phyloP scores from a whole-genome alignment of 92 coral and sea anemone species.

The Micromussa lordhowensis region DNA sequence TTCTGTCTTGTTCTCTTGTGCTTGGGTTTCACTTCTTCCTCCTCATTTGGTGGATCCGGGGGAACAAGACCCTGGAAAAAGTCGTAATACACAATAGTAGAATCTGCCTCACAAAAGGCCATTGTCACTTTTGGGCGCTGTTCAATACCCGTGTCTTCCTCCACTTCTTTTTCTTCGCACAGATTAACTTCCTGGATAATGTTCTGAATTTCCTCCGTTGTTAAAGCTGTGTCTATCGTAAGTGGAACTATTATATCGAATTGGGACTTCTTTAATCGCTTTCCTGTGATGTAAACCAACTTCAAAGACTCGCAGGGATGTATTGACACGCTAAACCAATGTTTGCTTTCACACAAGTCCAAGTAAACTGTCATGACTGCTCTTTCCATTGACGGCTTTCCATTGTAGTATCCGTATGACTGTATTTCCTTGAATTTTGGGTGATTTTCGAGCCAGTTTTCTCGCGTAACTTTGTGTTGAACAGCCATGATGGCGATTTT shows the following conservation, averaged over 20 bases:
- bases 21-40: conserved; percentile 47
- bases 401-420: conserved; percentile 72
- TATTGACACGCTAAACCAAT: conserved; percentile 87
- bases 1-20: conserved; percentile 17
- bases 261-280: conserved; percentile 84
- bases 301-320: conserved; percentile 83
- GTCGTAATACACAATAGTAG: conserved; percentile 90
- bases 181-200: conserved; percentile 65
- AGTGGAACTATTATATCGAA: conserved; percentile 80
- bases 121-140: conserved; percentile 54
- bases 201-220: conserved; percentile 67
- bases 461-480: conserved; percentile 49
- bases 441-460: conserved; percentile 93
- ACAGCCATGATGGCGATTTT: conserved; percentile 21
- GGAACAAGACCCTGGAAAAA: conserved; percentile 79
- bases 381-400: conserved; percentile 56
- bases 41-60: conserved; percentile 83
- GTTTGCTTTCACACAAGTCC: conserved; percentile 89
- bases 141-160: conserved; percentile 7
- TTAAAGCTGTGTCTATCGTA: conserved; percentile 66
- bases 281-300: conserved; percentile 85
- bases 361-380: conserved; percentile 89
- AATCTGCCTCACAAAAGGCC: conserved; percentile 90
- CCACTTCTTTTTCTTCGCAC: conserved; percentile 47
- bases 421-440: conserved; percentile 84